Evolutionary conservation across 2,888 invertebrate species (phyloP).

Genomic region (Aphidius colemani): DNA sequence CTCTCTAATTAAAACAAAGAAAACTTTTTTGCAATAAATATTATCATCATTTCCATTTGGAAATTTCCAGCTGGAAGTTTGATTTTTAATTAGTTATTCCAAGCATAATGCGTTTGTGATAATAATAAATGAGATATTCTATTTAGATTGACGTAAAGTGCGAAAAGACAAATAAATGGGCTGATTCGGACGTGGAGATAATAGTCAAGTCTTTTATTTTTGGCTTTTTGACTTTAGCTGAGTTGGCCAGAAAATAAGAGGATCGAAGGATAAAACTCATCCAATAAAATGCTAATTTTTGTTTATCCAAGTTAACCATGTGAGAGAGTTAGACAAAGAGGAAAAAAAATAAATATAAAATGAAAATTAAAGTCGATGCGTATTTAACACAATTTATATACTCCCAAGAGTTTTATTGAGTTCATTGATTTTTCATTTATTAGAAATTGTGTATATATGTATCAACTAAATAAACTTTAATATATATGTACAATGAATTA

Average conservation of each 20-base stretch:
- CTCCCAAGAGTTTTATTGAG: conserved; percentile 58
- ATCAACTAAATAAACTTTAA: conserved; percentile 11
- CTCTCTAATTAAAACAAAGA: no score
- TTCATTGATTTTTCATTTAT: conserved; percentile 19
- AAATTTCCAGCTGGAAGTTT: no score
- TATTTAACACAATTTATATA: conserved; percentile 46
- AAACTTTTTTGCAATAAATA: no score
- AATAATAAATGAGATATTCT: no score
- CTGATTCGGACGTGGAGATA: no score
- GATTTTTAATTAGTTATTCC: no score
- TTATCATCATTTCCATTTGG: no score
- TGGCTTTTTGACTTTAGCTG: conserved; percentile 19
- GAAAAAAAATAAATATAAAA: no score
- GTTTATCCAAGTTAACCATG: conserved; percentile 71
- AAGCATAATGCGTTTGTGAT: no score
- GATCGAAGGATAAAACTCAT: conserved; percentile 52
- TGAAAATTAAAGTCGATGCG: conserved; percentile 58
- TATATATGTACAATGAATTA: conserved; percentile 27
- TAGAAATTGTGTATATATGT: background rate
- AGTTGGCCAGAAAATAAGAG: conserved; percentile 31
- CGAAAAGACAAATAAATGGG: no score
- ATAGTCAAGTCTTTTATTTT: background rate
- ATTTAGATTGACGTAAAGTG: no score
- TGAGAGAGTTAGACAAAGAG: conserved; percentile 44
- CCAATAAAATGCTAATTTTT: conserved; percentile 75